Percentiles rank a stretch among this genome's conserved stretches.
These are phyloP conservation scores for Trinorchestia longiramus DNA, from an alignment of 1,140 invertebrate species.

Conservation along the genomic window DNA sequence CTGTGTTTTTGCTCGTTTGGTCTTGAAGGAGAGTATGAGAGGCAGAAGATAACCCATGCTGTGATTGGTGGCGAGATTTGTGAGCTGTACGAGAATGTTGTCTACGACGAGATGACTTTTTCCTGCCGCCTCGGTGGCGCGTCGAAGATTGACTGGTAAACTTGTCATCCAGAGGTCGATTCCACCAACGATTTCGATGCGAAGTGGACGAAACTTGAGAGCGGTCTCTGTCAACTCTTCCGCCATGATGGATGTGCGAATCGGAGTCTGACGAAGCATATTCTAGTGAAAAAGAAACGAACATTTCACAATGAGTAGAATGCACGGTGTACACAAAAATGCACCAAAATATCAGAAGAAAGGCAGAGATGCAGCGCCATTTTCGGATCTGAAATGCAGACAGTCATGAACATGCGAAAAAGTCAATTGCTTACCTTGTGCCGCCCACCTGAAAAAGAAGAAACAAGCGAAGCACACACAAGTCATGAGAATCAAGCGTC, in stretches of 20 bases:
- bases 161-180: neutral
- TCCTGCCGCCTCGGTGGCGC: neutral
- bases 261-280: neutral
- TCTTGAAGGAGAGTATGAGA: neutral
- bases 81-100: neutral
- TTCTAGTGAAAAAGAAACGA: neutral
- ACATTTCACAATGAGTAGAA: neutral
- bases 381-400: constrained; percentile 5
- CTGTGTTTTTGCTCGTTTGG: constrained; percentile 41
- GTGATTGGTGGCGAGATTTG: neutral
- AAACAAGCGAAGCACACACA: neutral
- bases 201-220: neutral
- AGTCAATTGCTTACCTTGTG: neutral
- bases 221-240: neutral
- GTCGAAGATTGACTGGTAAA: neutral
- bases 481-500: neutral
- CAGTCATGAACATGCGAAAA: neutral
- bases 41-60: neutral
- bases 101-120: constrained; percentile 3
- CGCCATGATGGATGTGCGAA: neutral
- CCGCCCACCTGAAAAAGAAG: neutral
- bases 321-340: neutral
- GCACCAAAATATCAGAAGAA: neutral
- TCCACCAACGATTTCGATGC: neutral
- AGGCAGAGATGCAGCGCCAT: neutral